A percentile compares a stretch with the other conserved stretches of the same genome.
phyloP scores from a whole-genome alignment of 2,113 vertebrate genomes.

The pig (Sus scrofa) region DNA sequence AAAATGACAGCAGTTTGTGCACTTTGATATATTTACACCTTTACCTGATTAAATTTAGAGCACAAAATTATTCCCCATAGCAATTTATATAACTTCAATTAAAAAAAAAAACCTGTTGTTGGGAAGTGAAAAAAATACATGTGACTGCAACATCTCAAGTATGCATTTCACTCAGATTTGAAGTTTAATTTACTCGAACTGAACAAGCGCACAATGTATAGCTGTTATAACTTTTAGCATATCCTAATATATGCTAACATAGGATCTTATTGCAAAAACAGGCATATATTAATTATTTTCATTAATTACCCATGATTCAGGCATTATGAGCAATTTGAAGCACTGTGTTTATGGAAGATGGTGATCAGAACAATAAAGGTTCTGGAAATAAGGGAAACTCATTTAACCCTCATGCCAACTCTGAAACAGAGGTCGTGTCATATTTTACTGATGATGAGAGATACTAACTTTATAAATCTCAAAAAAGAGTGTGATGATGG shows the following conservation, averaged over 20 bases:
- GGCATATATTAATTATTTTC: background rate
- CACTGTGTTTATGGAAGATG: background rate
- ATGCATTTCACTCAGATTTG: conserved; percentile 25
- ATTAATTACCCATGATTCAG: background rate
- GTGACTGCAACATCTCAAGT: background rate
- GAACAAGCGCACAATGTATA: background rate
- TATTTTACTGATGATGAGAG: background rate
- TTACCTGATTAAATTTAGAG: conserved; percentile 61
- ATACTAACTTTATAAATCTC: background rate
- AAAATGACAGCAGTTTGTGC: conserved; percentile 8
- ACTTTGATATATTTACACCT: conserved; percentile 45
- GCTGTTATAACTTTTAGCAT: background rate
- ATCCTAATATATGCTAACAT: background rate
- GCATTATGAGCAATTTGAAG: background rate
- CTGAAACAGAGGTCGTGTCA: background rate
- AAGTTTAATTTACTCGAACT: background rate
- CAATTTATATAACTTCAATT: conserved; percentile 20
- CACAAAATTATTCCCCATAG: background rate
- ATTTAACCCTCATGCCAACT: background rate
- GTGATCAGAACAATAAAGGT: background rate
- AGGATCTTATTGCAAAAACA: background rate
- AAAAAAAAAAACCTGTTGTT: conserved; percentile 12
- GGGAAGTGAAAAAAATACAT: background rate
- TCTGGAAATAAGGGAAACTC: background rate
- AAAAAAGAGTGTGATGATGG: background rate